Evolutionary conservation across 2,888 invertebrate species (phyloP), one percentile per base, ranked within the genome.

Genomic region (Lasioglossum morio): DNA sequence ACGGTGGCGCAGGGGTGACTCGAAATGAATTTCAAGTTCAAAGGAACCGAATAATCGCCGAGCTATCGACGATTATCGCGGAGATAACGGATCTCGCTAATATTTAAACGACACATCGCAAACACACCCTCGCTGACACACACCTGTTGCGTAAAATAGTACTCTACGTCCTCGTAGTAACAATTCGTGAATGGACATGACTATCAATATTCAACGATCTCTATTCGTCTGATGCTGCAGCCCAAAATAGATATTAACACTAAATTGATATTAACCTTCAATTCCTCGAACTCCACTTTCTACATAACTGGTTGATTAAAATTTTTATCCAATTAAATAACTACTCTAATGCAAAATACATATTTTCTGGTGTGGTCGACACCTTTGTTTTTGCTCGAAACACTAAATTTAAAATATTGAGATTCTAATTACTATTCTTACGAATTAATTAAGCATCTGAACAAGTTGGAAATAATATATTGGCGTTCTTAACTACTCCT

Each of bases 1-100:
- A 34, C 10, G 23, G 34, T 30, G 34, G 77, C 34, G 48, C 53
- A 82, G 74, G 69, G 69, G 43, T 72, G 40, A 43, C 70, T 40
- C 43, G 72, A 79, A 79, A 75, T 82, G 72, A 73, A 60, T 66
- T 77, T 79, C 46, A 60, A 75, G 37, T 75, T 66, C 16, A 34
- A 34, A 66, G 34, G 8, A 30, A 30, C 66, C 66, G 66, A 27
- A 30, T 30, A 53, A 53, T n/a, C 53, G 53, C 63, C 30, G 30
- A 7, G 63, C 14, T 5, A 16, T 63, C 63, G 30, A 7, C 30
- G 63, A 23, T 34, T 66, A 34, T 34, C 66, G 16, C 19, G 30
- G 19, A 1, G 66, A 66, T 66, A 66, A 66, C 16, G 34, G 34
- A 66, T 19, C 66, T 34, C 34, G 34, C 34, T 34, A 66, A 66